These are phyloP conservation scores for Argentina silus DNA, from an alignment of 2,797 vertebrate species.

Conservation along the genomic window DNA sequence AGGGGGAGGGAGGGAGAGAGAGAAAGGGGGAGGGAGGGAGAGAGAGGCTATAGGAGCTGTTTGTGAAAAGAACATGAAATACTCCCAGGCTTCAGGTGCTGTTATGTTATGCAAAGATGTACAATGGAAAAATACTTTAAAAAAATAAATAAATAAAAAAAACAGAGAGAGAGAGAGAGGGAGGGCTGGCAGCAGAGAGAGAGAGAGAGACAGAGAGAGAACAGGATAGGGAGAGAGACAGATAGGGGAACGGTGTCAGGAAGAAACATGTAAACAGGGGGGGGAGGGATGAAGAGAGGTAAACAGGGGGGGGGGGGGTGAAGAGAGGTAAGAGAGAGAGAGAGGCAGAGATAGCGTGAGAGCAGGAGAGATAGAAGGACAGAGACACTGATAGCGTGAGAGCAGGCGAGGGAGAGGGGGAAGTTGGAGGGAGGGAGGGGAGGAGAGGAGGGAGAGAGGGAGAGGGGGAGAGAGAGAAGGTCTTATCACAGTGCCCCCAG, in stretches of 20 bases:
- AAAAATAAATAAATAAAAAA: neutral
- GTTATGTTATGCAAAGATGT: no score
- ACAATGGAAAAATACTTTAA: neutral
- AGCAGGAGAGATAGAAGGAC: conserved; percentile 23
- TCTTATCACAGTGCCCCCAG: conserved; percentile 18
- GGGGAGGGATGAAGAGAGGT: conserved; percentile 5
- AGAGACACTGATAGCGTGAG: conserved; percentile 35
- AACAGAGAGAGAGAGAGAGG: neutral
- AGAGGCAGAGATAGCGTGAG: conserved; percentile 21
- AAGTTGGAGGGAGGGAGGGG: neutral
- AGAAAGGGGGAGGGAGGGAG: neutral
- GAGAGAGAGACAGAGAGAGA: neutral
- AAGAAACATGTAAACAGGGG: neutral
- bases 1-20: neutral
- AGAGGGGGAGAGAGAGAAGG: neutral
- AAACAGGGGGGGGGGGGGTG: neutral
- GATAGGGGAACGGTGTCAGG: neutral
- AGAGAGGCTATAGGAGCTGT: neutral
- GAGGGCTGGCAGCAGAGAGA: neutral
- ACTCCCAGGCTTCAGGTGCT: no score
- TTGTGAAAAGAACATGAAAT: neutral
- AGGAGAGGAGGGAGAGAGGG: neutral
- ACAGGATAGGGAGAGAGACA: neutral
- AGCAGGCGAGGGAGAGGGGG: conserved; percentile 28
- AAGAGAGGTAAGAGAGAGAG: conserved; percentile 16